Conservation (phyloP, 2,888 invertebrate genomes). For the Macrostomum cliftonense region DNA sequence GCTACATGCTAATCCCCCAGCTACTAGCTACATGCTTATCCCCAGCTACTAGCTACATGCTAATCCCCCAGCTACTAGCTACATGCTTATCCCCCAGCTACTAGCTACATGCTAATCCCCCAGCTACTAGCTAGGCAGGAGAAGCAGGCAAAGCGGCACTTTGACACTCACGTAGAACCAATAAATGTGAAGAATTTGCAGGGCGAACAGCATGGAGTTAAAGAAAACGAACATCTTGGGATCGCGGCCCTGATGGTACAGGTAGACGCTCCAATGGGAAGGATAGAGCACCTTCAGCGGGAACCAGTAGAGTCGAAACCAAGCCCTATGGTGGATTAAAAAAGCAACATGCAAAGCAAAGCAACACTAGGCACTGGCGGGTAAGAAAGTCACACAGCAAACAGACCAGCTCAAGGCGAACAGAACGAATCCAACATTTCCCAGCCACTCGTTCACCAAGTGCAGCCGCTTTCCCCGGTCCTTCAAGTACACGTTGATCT, state of each 20-base stretch:
- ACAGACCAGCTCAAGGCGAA: slow-evolving; percentile 17
- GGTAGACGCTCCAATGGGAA: slow-evolving; percentile 10
- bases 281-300: slow-evolving; percentile 27
- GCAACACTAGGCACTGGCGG: not conserved
- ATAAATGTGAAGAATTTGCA: slow-evolving; percentile 27
- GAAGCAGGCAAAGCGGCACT: no score
- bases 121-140: no score
- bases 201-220: slow-evolving; percentile 24
- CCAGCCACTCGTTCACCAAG: slow-evolving; percentile 15
- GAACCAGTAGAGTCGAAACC: slow-evolving; percentile 29
- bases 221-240: slow-evolving; percentile 20
- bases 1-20: no score
- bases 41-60: no score
- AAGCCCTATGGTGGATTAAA: slow-evolving; percentile 21
- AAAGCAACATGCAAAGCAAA: not conserved
- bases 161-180: slow-evolving; percentile 29
- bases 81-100: no score
- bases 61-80: no score
- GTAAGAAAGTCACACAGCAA: not conserved
- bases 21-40: no score
- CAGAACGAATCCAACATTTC: slow-evolving; percentile 16
- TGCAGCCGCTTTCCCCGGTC: slow-evolving; percentile 16
- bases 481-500: slow-evolving; percentile 20
- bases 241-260: slow-evolving; percentile 17
- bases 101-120: no score